Conservation (phyloP, 1,140 invertebrate genomes). For the Tetramorium parvispinum region DNA sequence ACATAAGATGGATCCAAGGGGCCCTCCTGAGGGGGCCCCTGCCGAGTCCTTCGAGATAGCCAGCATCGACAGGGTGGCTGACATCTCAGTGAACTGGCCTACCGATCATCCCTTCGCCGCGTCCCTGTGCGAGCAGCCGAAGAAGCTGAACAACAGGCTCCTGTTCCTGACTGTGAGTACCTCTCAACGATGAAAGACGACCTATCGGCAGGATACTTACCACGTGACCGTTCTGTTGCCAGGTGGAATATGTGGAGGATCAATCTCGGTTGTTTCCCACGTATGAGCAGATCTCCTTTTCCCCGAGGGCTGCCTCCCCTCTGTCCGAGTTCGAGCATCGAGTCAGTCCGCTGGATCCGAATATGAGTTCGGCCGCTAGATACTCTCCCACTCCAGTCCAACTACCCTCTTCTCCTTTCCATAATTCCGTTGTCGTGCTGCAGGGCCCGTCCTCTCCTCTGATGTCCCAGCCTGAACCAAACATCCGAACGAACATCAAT, state of each 20-base stretch:
- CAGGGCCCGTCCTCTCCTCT: slow-evolving; percentile 83
- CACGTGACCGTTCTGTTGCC: slow-evolving; percentile 18
- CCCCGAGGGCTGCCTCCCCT: slow-evolving; percentile 83
- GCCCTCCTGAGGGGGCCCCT: slow-evolving; percentile 85
- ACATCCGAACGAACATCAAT: slow-evolving; percentile 76
- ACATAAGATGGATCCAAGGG: slow-evolving; percentile 82
- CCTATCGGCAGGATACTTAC: background rate
- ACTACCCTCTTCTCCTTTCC: slow-evolving; percentile 83
- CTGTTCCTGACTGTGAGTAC: slow-evolving; percentile 82
- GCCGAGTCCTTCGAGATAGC: slow-evolving; percentile 78
- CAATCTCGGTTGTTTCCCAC: slow-evolving; percentile 82
- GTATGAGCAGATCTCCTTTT: slow-evolving; percentile 84
- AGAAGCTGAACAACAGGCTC: slow-evolving; percentile 81
- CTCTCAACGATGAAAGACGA: background rate
- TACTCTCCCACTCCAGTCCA: slow-evolving; percentile 87
- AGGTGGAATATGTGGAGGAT: slow-evolving; percentile 87
- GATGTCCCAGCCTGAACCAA: slow-evolving; percentile 78
- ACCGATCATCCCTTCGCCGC: slow-evolving; percentile 71
- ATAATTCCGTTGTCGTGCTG: slow-evolving; percentile 86
- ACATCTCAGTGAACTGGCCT: slow-evolving; percentile 75
- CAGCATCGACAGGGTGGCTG: slow-evolving; percentile 78
- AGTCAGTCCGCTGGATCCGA: slow-evolving; percentile 87
- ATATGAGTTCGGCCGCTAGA: slow-evolving; percentile 87
- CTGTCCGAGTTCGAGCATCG: slow-evolving; percentile 86
- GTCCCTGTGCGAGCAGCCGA: slow-evolving; percentile 73